A percentile compares a stretch with the other conserved stretches of the same genome.
Conservation (phyloP, 2,113 vertebrate species). For the Phoenicopterus ruber region DNA sequence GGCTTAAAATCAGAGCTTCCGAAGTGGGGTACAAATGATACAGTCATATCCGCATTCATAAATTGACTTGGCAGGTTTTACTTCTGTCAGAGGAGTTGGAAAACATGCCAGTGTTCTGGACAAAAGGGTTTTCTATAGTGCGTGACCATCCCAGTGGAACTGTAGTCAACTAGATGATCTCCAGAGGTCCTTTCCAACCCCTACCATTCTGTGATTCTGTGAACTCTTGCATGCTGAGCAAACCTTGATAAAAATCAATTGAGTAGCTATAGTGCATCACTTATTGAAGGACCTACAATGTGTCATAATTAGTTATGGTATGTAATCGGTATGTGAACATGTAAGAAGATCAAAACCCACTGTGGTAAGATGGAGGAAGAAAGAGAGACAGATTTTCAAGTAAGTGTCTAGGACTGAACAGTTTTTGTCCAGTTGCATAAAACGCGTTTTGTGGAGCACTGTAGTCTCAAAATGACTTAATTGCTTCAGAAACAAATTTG, state of each 20-base stretch:
- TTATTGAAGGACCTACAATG: neutral
- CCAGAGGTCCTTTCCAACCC: too few relatives aligned
- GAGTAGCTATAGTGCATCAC: neutral
- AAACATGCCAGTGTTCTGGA: neutral
- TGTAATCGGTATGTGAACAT: neutral
- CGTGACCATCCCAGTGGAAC: neutral
- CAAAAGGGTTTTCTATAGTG: neutral
- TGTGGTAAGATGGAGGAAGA: neutral
- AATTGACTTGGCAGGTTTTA: neutral
- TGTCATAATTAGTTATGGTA: neutral
- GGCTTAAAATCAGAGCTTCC: neutral
- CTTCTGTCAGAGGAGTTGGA: neutral
- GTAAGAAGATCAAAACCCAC: neutral
- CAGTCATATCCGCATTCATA: neutral
- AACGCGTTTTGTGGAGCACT: neutral
- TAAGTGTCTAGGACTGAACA: neutral
- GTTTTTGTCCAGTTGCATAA: neutral
- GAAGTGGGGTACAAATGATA: neutral
- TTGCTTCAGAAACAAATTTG: neutral
- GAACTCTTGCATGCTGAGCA: neutral
- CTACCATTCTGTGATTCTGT: too few relatives aligned
- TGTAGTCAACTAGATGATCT: too few relatives aligned
- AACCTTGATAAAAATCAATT: neutral
- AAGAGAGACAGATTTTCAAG: neutral
- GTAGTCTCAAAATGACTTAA: neutral